Evolutionary conservation across 2,797 vertebrate species (phyloP).

Genomic region (Anabacerthia variegaticeps): DNA sequence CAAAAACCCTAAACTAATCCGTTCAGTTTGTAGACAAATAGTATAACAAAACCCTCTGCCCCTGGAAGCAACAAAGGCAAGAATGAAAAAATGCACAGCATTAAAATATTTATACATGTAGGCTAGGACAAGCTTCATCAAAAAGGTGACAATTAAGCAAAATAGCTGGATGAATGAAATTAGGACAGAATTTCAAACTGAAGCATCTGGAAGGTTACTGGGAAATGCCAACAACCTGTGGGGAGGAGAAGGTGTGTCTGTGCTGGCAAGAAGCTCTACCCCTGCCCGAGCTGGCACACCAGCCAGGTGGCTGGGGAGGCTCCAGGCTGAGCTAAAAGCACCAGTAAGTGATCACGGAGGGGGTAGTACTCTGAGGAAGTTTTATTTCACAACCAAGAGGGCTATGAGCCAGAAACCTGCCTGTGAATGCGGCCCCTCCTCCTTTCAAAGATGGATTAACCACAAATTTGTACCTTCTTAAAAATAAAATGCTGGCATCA

Average conservation of each 20-base stretch:
- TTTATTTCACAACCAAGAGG: not conserved
- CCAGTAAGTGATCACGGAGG: not conserved
- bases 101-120: not conserved
- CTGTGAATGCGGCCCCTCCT: not conserved
- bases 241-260: not conserved
- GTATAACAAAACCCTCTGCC: accelerated
- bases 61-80: not conserved
- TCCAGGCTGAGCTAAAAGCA: not conserved
- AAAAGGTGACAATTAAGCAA: not conserved
- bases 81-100: not conserved
- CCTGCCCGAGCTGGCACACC: accelerated
- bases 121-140: not conserved
- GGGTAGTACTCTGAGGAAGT: not conserved
- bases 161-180: not conserved
- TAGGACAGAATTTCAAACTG: not conserved
- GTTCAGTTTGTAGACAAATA: not conserved
- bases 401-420: not conserved
- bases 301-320: not conserved
- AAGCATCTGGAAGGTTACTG: not conserved
- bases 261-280: not conserved
- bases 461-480: not conserved
- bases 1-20: not conserved
- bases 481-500: slow-evolving; percentile 21
- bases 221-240: accelerated
- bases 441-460: not conserved